Evolutionary conservation across 2,113 vertebrate species (phyloP).

Genomic region (Rutilus rutilus): DNA sequence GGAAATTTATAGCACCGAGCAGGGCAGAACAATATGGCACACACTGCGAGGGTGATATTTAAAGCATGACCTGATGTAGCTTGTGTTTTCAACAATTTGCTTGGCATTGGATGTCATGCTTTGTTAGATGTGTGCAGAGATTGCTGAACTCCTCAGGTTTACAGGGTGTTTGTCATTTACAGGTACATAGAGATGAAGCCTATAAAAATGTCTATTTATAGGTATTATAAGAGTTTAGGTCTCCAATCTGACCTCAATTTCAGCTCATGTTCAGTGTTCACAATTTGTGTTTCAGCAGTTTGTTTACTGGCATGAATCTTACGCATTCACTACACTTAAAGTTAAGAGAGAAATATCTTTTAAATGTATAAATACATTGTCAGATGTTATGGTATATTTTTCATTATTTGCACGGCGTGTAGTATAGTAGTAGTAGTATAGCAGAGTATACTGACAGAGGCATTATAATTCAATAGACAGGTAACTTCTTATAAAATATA

Average conservation of each 20-base stretch:
- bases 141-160: background rate
- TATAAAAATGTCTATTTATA: background rate
- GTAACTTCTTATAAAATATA: background rate
- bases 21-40: slow-evolving; percentile 9
- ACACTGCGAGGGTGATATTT: background rate
- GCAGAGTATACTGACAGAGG: background rate
- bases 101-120: background rate
- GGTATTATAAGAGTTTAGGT: background rate
- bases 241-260: background rate
- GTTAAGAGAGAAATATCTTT: background rate
- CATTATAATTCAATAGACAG: background rate
- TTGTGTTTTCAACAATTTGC: background rate
- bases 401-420: background rate
- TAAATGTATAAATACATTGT: background rate
- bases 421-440: no score
- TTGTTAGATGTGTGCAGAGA: background rate
- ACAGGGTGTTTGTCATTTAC: slow-evolving; percentile 10
- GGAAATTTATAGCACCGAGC: background rate
- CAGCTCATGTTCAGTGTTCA: no score
- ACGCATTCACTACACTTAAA: background rate
- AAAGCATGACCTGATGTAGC: slow-evolving; percentile 25
- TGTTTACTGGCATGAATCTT: background rate
- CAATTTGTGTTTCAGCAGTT: no score
- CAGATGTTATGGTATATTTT: background rate
- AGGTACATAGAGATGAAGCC: slow-evolving; percentile 2